These are phyloP conservation scores for Ostrea edulis DNA, from an alignment of 1,140 invertebrate species.

Conservation along the genomic window DNA sequence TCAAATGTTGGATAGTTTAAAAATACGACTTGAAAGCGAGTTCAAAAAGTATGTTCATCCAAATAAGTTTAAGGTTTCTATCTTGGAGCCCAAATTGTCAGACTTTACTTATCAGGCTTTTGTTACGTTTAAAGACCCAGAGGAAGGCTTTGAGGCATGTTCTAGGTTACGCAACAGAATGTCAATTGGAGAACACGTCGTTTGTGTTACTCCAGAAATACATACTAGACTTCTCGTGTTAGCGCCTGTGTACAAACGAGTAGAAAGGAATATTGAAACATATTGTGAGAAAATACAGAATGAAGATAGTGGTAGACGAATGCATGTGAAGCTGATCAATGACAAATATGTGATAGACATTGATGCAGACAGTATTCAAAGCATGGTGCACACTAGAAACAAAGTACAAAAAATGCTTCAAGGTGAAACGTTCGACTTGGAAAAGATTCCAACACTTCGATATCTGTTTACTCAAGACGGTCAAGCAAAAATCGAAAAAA, in stretches of 20 bases:
- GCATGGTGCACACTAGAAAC: constrained; percentile 55
- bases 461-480: constrained; percentile 63
- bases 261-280: constrained; percentile 50
- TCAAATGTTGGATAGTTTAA: background rate
- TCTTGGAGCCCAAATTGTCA: constrained; percentile 40
- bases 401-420: constrained; percentile 56
- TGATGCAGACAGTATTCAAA: constrained; percentile 49
- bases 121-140: constrained; percentile 62
- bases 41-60: constrained; percentile 42
- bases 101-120: constrained; percentile 51
- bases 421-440: constrained; percentile 62
- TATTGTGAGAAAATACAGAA: constrained; percentile 38
- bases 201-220: constrained; percentile 57
- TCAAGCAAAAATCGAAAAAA: constrained; percentile 49
- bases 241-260: constrained; percentile 52
- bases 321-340: constrained; percentile 53
- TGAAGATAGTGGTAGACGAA: background rate
- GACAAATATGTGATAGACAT: constrained; percentile 60
- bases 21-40: constrained; percentile 29
- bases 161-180: constrained; percentile 38
- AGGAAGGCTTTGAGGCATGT: constrained; percentile 61
- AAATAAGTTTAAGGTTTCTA: constrained; percentile 51
- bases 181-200: constrained; percentile 39
- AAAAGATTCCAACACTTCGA: constrained; percentile 16
- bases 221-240: constrained; percentile 58